phyloP scores from a whole-genome alignment of 2,797 vertebrate genomes.

The Cryptoprocta ferox region DNA sequence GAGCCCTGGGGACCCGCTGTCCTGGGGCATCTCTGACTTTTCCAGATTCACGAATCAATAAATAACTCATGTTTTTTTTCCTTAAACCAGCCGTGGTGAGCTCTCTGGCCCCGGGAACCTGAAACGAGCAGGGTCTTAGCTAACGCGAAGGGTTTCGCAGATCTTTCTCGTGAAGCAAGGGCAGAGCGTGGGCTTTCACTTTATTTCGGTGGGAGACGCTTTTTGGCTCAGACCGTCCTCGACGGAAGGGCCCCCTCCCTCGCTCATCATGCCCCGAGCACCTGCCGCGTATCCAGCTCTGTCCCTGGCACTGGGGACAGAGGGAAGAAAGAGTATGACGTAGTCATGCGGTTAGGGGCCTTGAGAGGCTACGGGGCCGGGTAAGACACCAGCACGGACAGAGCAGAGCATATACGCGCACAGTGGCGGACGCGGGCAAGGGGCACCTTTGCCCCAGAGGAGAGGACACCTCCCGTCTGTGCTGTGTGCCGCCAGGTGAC shows the following conservation, averaged over 20 bases:
- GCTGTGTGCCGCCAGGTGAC: not conserved
- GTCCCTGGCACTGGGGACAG: too few species aligned
- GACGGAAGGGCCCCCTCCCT: rapidly evolving
- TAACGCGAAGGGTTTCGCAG: rapidly evolving
- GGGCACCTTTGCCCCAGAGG: not conserved
- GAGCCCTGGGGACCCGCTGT: not conserved
- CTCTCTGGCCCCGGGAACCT: not conserved
- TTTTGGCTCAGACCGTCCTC: not conserved
- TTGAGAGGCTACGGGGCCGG: too few species aligned
- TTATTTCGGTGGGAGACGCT: too few species aligned
- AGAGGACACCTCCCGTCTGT: not conserved
- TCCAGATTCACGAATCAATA: not conserved
- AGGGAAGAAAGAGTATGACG: not conserved
- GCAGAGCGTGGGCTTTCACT: not conserved
- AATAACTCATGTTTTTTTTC: not conserved
- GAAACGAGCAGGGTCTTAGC: too few species aligned
- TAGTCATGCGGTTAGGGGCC: not conserved
- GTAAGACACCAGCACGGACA: rapidly evolving
- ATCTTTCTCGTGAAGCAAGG: not conserved
- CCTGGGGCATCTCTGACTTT: not conserved
- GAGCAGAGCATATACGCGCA: too few species aligned
- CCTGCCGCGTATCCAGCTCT: rapidly evolving
- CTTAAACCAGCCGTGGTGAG: not conserved
- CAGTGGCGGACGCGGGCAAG: rapidly evolving
- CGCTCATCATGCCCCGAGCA: not conserved